A percentile compares a stretch with the other conserved stretches of the same genome.
Evolutionary conservation across 2,113 vertebrate species (phyloP).

Genomic region (Acrocephalus kingi): DNA sequence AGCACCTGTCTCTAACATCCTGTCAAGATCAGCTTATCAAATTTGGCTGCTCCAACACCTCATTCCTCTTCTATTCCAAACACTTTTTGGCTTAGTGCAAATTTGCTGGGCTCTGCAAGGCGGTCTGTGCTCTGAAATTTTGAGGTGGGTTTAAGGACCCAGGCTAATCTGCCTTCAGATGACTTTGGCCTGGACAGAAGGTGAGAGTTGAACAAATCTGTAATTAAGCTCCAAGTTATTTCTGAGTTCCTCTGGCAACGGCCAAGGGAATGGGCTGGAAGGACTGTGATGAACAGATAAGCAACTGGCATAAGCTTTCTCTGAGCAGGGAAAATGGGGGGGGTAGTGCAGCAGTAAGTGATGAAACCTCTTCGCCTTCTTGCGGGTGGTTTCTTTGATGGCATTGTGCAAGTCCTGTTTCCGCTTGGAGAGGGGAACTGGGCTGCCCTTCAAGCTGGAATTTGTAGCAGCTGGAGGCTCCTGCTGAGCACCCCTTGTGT

Average conservation of each 20-base stretch:
- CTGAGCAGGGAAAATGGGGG: neutral
- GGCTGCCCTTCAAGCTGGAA: neutral
- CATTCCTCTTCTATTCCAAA: neutral
- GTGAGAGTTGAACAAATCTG: neutral
- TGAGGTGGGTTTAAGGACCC: fast-evolving
- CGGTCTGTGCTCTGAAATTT: neutral
- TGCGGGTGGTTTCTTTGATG: neutral
- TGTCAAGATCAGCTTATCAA: neutral
- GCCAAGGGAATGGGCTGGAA: neutral
- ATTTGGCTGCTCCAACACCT: neutral
- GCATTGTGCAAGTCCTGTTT: neutral
- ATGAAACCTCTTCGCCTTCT: fast-evolving
- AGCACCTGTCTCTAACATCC: neutral
- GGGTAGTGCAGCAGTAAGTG: neutral
- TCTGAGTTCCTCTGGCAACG: neutral
- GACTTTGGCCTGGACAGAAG: neutral
- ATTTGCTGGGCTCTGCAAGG: fast-evolving
- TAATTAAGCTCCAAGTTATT: neutral
- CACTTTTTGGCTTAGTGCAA: neutral
- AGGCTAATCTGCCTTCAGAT: neutral
- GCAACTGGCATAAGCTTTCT: neutral
- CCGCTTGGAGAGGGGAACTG: neutral
- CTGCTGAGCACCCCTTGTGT: neutral
- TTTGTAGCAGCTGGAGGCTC: neutral
- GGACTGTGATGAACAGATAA: neutral